Evolutionary conservation across 2,113 vertebrate genomes (phyloP), one percentile per base, ranked within the genome.

Genomic region (Grus americana): DNA sequence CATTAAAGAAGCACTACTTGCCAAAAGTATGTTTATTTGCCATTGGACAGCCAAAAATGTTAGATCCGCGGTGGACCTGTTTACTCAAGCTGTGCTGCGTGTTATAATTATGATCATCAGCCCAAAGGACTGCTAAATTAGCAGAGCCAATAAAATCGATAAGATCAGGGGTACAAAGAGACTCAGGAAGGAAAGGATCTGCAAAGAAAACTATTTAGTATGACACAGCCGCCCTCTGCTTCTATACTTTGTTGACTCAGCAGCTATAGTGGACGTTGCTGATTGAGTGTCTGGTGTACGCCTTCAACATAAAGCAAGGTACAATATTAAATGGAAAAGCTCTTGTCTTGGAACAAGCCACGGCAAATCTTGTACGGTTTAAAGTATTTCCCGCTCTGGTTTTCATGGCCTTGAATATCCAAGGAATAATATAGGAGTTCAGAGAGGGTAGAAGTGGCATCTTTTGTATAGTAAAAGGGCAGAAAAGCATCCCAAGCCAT

Each of bases 81-180:
- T 94, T 96, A 88, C 74, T 86, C 82, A 91, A 59, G 88, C 94
- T 84, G 82, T 93, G 86, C 86, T 93, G 67, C 90, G 85, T 96
- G 76, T 91, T 97, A 83, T 92, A 98, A 97, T 97, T 96, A 98
- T 42, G 78, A 96, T 89, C 92, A 97, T 95, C 96, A 97, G 97
- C 96, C 91, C 92, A 95, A 78, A 97, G 96, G 97, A 97, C 93
- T 97, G 97, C 96, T 97, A 98, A 98, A 97, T 98, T 98, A 97
- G 97, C 96, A 97, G 88, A 97, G 95, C 88, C 96, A 92, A 98
- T 97, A 86, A 92, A 95, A 97, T 98, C 98, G 27, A 97, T 97
- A 85, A 59, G 84, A 97, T 98, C 96, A 94, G 89, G 88, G 84
- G 66, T 72, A 29, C 92, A 96, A 96, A 97, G 93, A 93, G 90